phyloP scores from a whole-genome alignment of 2,113 vertebrate species.

The Crotalus helleri region DNA sequence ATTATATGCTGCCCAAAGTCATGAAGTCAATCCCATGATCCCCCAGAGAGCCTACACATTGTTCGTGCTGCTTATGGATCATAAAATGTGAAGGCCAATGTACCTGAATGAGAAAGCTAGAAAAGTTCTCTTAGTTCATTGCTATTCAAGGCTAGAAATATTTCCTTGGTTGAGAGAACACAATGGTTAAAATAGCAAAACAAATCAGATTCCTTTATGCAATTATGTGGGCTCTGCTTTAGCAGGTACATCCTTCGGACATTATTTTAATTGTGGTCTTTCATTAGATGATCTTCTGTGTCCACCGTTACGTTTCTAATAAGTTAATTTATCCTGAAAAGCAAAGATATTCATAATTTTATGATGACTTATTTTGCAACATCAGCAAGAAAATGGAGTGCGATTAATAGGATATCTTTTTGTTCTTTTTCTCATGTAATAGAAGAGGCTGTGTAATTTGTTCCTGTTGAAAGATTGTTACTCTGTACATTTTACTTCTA shows the following conservation, averaged over 20 bases:
- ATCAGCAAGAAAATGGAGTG: slow-evolving; percentile 57
- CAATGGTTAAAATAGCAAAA: slow-evolving; percentile 59
- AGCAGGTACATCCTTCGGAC: slow-evolving; percentile 56
- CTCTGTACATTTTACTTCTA: slow-evolving; percentile 27
- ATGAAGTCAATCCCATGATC: background rate
- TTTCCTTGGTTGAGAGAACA: slow-evolving; percentile 33
- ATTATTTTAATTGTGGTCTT: slow-evolving; percentile 63
- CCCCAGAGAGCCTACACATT: background rate
- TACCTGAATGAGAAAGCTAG: background rate
- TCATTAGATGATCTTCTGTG: slow-evolving; percentile 59
- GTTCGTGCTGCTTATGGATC: background rate
- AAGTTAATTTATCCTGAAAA: slow-evolving; percentile 61
- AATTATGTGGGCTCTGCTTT: slow-evolving; percentile 60
- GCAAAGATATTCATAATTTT: slow-evolving; percentile 60
- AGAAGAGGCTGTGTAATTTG: slow-evolving; percentile 37
- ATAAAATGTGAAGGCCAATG: background rate
- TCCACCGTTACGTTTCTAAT: slow-evolving; percentile 50
- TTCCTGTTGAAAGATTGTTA: slow-evolving; percentile 33
- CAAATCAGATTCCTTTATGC: slow-evolving; percentile 61
- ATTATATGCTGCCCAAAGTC: background rate
- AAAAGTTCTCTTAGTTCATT: background rate
- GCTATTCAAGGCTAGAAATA: background rate
- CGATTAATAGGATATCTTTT: slow-evolving; percentile 54
- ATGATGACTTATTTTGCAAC: slow-evolving; percentile 47
- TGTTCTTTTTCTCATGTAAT: slow-evolving; percentile 34